Base-by-base conservation (phyloP, 35 echinoderm and acorn worm species). In the Chiridota heheva region DNA sequence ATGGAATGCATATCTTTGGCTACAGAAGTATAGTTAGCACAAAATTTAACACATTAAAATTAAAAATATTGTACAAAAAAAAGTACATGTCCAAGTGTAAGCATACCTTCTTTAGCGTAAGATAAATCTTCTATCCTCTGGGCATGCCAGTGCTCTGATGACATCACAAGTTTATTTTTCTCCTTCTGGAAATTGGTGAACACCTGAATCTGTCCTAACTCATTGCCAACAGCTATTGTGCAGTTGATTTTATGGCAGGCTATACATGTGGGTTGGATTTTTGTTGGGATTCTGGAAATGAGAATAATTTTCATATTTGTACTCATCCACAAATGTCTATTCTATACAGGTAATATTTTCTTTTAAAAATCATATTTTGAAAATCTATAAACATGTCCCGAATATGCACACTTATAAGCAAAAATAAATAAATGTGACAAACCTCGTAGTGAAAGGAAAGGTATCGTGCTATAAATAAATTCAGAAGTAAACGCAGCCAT, bases 141-240 rank as follows among this genome's bases (percentile, higher is more conserved):
- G 4, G 93, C 73, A 72, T 97, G 93, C 93, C 93, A 97, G 46
- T 97, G 93, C 35, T 97, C 84, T 24, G 77, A 30, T 20, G 69
- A 68, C 40, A 48, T 75, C 27, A 69, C 40, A 3, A 70, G 39
- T 20, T 62, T 38, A 25, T 43, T 72, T 4, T 65, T 30, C 7
- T 60, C 42, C 5, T 79, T 55, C 2, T 86, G 67, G 51, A 91
- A 78, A 66, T 97, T 97, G 24, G 76, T 76, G 15, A 80, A 70
- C n/a, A 88, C 27, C 24, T 70, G 69, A n/a, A 97, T 76, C 1
- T 83, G 78, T 37, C 93, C 93, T 4, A 51, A 58, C 17, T 40
- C 85, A 72, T 97, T 83, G 20, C 88, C 93, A 24, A 67, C 83
- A 15, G 93, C 93, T 7, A 97, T 81, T 25, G 68, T 86, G 58